Evolutionary conservation across 2,797 vertebrate species (phyloP).

Genomic region (Dallia pectoralis): DNA sequence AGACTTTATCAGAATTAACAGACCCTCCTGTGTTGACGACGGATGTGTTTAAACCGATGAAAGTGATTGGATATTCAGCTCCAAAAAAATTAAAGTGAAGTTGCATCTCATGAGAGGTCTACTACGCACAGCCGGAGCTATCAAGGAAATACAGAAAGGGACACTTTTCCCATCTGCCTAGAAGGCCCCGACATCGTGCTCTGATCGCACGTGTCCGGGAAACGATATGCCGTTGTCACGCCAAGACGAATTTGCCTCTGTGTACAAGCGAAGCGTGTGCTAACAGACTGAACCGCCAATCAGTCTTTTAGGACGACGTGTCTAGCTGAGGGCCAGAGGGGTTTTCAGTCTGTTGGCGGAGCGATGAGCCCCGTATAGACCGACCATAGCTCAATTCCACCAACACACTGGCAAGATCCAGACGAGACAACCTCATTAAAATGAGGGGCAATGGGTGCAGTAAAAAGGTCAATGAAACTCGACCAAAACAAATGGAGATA

Average conservation of each 20-base stretch:
- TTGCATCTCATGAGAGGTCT: background rate
- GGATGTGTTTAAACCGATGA: background rate
- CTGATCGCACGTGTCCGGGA: background rate
- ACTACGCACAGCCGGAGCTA: background rate
- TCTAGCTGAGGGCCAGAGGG: too few species aligned
- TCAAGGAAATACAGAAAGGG: background rate
- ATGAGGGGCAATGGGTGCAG: too few species aligned
- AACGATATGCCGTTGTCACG: background rate
- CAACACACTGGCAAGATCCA: too few species aligned
- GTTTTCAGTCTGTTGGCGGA: too few species aligned
- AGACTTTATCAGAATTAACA: conserved; percentile 1
- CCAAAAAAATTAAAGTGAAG: background rate
- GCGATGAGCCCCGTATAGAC: too few species aligned
- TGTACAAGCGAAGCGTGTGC: too few species aligned
- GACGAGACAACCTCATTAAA: too few species aligned
- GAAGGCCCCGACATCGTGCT: background rate
- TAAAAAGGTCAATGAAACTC: too few species aligned
- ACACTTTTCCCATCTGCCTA: background rate
- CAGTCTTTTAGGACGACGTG: too few species aligned
- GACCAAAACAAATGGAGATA: too few species aligned
- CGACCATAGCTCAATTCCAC: too few species aligned
- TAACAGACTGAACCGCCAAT: too few species aligned
- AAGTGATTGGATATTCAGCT: background rate
- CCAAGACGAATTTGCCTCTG: background rate
- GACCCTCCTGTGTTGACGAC: conserved; percentile 3